Conservation (phyloP, 2,888 invertebrate species). For the Catocala fraxini region DNA sequence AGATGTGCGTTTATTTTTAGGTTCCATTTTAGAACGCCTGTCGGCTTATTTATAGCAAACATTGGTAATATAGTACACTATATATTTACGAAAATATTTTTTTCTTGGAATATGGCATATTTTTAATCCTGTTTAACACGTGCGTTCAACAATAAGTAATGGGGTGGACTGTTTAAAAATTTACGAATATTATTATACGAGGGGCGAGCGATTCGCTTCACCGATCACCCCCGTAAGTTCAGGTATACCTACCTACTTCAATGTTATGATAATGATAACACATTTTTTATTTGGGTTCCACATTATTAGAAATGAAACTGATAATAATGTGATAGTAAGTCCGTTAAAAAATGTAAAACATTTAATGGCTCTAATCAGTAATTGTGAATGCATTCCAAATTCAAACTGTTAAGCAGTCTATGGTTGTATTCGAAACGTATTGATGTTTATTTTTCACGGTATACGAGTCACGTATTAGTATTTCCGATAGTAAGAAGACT, state of each 20-base stretch:
- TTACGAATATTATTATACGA: conserved; percentile 55
- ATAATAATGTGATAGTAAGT: not conserved
- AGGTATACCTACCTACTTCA: conserved; percentile 42
- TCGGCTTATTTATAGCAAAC: conserved; percentile 10
- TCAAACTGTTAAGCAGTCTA: too few relatives aligned
- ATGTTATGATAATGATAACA: conserved; percentile 55
- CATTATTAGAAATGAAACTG: not conserved
- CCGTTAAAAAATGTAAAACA: not conserved
- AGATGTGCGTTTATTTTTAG: not conserved
- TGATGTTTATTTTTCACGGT: too few relatives aligned
- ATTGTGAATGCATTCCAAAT: too few relatives aligned
- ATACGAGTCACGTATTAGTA: too few relatives aligned
- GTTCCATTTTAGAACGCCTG: conserved; percentile 19
- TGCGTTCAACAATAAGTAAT: conserved; percentile 52
- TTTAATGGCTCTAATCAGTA: too few relatives aligned
- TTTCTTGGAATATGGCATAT: conserved; percentile 10
- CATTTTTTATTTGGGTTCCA: conserved; percentile 51
- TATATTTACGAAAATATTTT: too few relatives aligned
- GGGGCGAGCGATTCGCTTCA: conserved; percentile 69
- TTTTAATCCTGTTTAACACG: conserved; percentile 37
- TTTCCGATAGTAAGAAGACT: too few relatives aligned
- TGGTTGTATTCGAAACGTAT: too few relatives aligned
- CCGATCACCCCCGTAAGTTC: conserved; percentile 62
- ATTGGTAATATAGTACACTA: conserved; percentile 11
- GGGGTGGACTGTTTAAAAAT: conserved; percentile 68